Percentiles rank a stretch among this genome's conserved stretches.
Evolutionary conservation across 2,113 vertebrate species (phyloP).

Genomic region (Calyptommatus sinebrachiatus): DNA sequence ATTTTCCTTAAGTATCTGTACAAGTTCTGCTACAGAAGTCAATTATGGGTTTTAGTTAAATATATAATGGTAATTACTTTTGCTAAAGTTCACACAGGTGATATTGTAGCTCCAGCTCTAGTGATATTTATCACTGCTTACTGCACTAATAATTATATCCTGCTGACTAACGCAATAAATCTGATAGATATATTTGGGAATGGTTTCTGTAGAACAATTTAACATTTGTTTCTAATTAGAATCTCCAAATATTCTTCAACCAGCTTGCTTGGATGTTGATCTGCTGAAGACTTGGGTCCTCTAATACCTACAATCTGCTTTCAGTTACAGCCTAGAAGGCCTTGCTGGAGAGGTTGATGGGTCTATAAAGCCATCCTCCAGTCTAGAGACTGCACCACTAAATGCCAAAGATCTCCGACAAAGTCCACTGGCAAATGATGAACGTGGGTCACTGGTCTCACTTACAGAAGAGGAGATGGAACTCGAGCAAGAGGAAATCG

Average conservation of each 20-base stretch:
- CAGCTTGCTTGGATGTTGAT: background rate
- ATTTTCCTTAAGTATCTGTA: background rate
- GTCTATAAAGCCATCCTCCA: slow-evolving; percentile 69
- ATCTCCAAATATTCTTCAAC: background rate
- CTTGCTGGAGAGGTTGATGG: slow-evolving; percentile 75
- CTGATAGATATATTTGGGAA: background rate
- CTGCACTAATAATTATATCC: background rate
- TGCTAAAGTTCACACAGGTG: background rate
- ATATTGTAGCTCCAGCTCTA: background rate
- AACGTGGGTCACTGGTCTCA: slow-evolving; percentile 82
- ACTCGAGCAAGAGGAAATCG: slow-evolving; percentile 71
- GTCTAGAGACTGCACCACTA: slow-evolving; percentile 62
- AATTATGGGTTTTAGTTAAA: too few species aligned
- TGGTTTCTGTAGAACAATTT: background rate
- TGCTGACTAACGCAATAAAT: background rate
- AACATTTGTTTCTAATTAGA: background rate
- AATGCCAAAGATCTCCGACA: slow-evolving; percentile 66
- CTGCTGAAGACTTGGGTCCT: background rate
- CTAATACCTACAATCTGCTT: slow-evolving; percentile 50
- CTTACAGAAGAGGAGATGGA: slow-evolving; percentile 86
- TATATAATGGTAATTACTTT: background rate
- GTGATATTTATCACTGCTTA: background rate
- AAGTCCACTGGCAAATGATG: slow-evolving; percentile 63
- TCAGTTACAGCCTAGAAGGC: slow-evolving; percentile 94
- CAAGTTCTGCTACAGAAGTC: background rate